Base-by-base conservation (phyloP, 2,888 invertebrate genomes). In the Neuroscelio doddi region DNA sequence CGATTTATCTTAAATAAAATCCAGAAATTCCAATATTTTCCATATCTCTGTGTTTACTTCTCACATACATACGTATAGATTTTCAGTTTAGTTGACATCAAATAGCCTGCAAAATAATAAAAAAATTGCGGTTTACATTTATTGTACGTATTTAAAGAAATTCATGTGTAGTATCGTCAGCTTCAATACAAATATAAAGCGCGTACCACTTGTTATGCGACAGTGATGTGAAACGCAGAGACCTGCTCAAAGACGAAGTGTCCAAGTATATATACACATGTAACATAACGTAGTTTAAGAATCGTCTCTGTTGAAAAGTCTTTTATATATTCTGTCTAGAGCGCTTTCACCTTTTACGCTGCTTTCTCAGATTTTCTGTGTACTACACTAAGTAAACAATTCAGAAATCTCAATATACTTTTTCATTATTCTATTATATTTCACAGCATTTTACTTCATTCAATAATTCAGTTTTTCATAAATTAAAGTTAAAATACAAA, bases 301-400 rank as follows among this genome's bases (percentile, higher is more conserved):
- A 38, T 38, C 38, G 38, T 38, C 38, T 38, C 16, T 38, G 38
- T 38, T 16, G 38, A 12, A 7, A 8, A 38, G 38, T 38, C 38
- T 38, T 38, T 38, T 38, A 38, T 38, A 14, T 38, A n/a, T 38
- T 17, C 17, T 17, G n/a, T 38, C 16, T 17, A 2, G 17, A 15
- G 38, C 38, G 17, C 17, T n/a, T 38, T 38, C 17, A 38, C 38
- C 38, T 38, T 38, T 38, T 17, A 16, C 38, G 38, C 17, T 16
- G 10, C 17, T 38, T 3, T 9, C 38, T 38, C 17, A 16, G 8
- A 16, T 38, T 38, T 38, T 38, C 38, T 17, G n/a, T 38, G 16
- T 16, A 38, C 38, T 38, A 38, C 38, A 38, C 16, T 38, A 16
- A 38, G 16, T 12, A 16, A 16, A 38, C 9, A 16, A 15, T 38